These are phyloP conservation scores for Haemorhous mexicanus DNA, from an alignment of 2,113 vertebrate species.

Conservation along the genomic window DNA sequence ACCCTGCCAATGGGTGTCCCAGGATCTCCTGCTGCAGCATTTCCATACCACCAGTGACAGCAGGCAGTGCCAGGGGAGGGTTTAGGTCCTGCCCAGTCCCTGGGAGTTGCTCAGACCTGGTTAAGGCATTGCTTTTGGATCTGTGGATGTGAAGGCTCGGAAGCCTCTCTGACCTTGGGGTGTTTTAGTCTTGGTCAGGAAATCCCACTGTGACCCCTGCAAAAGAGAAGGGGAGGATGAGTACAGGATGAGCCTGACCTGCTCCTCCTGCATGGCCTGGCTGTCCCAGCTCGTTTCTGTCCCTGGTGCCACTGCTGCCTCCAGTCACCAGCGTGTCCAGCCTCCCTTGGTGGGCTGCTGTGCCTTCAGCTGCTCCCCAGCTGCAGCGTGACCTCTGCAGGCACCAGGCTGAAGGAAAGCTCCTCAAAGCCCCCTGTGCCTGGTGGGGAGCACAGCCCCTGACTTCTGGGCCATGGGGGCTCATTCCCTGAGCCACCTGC, in stretches of 20 bases:
- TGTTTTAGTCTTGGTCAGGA: neutral
- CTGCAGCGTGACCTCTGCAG: neutral
- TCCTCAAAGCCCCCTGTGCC: neutral
- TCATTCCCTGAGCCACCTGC: fast-evolving
- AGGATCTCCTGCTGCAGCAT: neutral
- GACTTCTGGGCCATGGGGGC: fast-evolving
- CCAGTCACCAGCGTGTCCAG: fast-evolving
- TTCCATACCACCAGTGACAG: fast-evolving
- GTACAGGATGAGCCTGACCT: neutral
- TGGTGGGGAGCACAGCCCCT: neutral
- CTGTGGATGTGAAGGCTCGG: neutral
- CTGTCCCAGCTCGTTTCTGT: neutral
- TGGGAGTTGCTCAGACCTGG: neutral
- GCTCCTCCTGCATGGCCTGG: fast-evolving
- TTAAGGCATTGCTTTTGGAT: neutral
- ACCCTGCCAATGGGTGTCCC: neutral
- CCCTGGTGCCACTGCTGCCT: neutral
- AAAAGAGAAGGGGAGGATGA: neutral
- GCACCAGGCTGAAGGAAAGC: fast-evolving
- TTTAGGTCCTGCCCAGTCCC: fast-evolving
- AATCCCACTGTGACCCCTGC: too few relatives aligned
- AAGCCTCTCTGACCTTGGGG: neutral
- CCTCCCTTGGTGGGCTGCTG: fast-evolving
- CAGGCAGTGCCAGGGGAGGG: fast-evolving
- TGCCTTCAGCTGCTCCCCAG: neutral